Percentiles rank a stretch among this genome's conserved stretches.
Conservation (phyloP, 2,113 vertebrate genomes). For the Cephalophus harveyi region DNA sequence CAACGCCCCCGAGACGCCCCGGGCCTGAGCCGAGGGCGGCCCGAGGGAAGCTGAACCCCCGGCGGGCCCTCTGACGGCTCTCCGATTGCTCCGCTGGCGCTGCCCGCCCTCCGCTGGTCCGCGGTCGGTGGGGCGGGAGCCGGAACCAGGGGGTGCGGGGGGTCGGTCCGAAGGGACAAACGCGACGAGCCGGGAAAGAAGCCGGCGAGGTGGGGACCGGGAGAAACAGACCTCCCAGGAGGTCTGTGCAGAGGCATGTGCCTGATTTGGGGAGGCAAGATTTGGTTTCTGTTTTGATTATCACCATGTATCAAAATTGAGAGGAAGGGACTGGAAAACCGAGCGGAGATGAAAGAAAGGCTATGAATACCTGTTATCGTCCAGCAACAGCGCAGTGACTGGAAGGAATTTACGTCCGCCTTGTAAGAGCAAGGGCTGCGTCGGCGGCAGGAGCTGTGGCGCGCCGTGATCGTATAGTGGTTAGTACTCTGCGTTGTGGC, state of each 20-base stretch:
- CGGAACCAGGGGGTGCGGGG: no score
- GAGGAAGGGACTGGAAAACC: background rate
- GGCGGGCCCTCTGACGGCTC: background rate
- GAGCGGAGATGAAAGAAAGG: background rate
- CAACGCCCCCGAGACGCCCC: background rate
- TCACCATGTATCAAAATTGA: background rate
- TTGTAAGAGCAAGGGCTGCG: background rate
- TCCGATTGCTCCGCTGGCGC: background rate
- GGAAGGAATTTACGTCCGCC: background rate
- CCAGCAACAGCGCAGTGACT: background rate
- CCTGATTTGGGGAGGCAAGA: background rate
- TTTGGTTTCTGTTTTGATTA: background rate
- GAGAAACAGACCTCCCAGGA: background rate
- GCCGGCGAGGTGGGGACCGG: background rate
- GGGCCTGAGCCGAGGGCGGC: background rate
- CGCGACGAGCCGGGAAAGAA: background rate
- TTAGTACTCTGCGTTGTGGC: slow-evolving; percentile 85
- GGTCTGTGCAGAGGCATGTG: background rate
- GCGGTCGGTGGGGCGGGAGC: background rate
- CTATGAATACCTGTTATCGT: background rate
- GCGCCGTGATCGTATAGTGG: slow-evolving; percentile 84
- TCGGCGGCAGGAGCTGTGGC: background rate
- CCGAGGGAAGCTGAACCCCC: background rate
- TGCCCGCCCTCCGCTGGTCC: background rate
- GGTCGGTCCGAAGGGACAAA: no score